Evolutionary conservation across 2,888 invertebrate species (phyloP), one percentile per base, ranked within the genome.

Genomic region (Philopedon plagiatum): DNA sequence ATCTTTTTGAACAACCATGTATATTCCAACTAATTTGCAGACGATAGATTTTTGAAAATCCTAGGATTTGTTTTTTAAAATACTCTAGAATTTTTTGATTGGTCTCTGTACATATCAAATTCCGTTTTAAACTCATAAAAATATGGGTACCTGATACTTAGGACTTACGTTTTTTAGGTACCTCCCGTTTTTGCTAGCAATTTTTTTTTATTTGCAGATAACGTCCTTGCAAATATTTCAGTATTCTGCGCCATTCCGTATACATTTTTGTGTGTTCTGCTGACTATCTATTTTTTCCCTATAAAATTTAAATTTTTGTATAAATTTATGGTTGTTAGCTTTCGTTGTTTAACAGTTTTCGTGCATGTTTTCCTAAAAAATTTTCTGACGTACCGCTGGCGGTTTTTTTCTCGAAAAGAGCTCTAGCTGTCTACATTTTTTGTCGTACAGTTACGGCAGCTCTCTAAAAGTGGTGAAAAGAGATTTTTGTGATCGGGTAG

Each of bases 331-430:
- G 1, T 65, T 63, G 8, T 64, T n/a, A 57, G 21, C 57, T 58
- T 41, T 46, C 29, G 34, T 49, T 49, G 46, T 44, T 62, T n/a
- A 15, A 61, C 23, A 61, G 51, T 32, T 19, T 61, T 44, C 46
- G 23, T 41, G 61, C 15, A 15, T 41, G 39, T 41, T 61, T 61
- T 61, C 44, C 29, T 61, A n/a, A 26, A 44, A 21, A 39, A 23
- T 18, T 37, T 58, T 51, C 19, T 67, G 61, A 67, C 67, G 67
- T 67, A 51, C 67, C 67, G 60, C 67, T 37, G 67, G 67, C 67
- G 67, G 67, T 23, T 49, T 67, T 60, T 44, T 66, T 56, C 18
- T 18, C n/a, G 13, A 29, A n/a, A 54, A 54, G 51, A 54, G 51
- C 51, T 54, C 29, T 51, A n/a, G n/a, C n/a, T n/a, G n/a, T 21